phyloP scores from a whole-genome alignment of 2,888 invertebrate genomes.

The Coelinius sp. region DNA sequence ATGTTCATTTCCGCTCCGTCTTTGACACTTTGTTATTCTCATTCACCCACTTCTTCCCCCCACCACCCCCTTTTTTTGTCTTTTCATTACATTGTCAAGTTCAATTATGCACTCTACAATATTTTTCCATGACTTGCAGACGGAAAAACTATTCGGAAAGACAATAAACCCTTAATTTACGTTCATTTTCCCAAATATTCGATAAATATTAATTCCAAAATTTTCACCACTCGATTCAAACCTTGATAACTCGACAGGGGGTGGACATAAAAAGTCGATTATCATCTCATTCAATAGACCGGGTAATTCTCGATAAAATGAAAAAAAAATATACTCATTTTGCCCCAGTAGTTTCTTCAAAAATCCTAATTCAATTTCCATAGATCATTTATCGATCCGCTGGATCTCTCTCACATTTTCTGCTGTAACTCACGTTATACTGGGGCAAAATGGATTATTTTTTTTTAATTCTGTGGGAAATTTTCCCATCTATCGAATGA shows the following conservation, averaged over 20 bases:
- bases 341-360: background rate
- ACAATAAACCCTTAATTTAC: too few relatives aligned
- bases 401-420: background rate
- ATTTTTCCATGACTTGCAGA: background rate
- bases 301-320: background rate
- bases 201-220: background rate
- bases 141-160: too few relatives aligned
- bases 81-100: constrained; percentile 8
- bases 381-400: background rate
- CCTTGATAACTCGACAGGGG: background rate
- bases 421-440: background rate
- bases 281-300: background rate
- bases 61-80: background rate
- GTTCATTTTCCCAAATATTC: too few relatives aligned
- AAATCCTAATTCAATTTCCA: background rate
- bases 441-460: background rate
- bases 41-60: background rate
- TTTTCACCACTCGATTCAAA: background rate
- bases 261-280: background rate
- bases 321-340: background rate
- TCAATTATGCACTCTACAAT: constrained; percentile 2
- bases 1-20: constrained; percentile 10
- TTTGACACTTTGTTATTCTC: constrained; percentile 3
- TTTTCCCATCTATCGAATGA: background rate
- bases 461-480: background rate